Conservation (phyloP, 2,888 invertebrate species). For the Neoitamus cyanurus region DNA sequence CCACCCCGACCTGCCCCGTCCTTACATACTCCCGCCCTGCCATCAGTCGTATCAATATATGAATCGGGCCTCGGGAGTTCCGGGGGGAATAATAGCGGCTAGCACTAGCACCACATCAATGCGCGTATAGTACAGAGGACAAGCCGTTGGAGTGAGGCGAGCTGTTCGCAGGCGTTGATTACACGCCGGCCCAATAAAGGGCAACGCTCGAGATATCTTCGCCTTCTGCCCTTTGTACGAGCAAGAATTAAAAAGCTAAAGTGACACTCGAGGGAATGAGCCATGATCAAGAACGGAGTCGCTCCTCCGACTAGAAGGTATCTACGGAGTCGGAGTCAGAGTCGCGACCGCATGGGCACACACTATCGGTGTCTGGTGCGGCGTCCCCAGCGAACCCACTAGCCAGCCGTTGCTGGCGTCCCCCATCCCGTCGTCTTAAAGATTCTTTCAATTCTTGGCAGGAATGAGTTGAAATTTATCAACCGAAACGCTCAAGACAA, state of each 20-base stretch:
- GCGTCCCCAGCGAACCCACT: neutral
- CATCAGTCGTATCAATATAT: neutral
- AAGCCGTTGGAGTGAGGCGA: neutral
- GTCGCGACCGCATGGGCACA: conserved; percentile 29
- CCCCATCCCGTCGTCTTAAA: neutral
- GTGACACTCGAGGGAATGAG: conserved; percentile 42
- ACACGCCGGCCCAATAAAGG: conserved; percentile 28
- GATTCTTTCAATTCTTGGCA: conserved; percentile 13
- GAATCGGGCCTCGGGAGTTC: neutral
- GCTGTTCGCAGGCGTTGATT: conserved; percentile 25
- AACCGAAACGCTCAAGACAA: conserved; percentile 40
- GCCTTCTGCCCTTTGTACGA: conserved; percentile 20
- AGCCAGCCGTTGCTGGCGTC: neutral
- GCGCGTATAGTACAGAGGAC: neutral
- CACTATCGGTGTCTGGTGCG: conserved; percentile 12
- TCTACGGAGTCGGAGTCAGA: neutral
- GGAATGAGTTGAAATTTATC: conserved; percentile 39
- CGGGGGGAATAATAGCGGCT: neutral
- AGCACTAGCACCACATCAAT: neutral
- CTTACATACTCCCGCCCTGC: neutral
- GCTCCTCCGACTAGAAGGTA: conserved; percentile 1
- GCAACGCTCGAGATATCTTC: conserved; percentile 37
- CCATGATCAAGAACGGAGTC: conserved; percentile 10
- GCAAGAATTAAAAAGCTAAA: conserved; percentile 42
- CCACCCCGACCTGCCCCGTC: neutral